Percentiles rank a stretch among this genome's conserved stretches.
Evolutionary conservation across 2,113 vertebrate species (phyloP).

Genomic region (Stigmatopora argus): DNA sequence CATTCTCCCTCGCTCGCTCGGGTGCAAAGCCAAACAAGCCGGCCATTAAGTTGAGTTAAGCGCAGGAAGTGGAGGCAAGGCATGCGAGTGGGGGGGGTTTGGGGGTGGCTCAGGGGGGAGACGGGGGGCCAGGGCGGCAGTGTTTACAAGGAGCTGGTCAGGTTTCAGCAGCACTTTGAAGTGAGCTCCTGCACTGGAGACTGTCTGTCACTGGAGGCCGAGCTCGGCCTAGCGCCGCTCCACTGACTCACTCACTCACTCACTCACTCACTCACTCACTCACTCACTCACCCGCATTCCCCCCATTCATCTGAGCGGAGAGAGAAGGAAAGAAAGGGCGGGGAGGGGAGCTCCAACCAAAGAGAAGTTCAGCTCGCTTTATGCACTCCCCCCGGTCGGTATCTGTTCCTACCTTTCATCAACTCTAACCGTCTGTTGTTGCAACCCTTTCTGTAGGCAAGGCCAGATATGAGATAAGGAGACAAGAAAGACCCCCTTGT

Average conservation of each 20-base stretch:
- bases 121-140: slow-evolving; percentile 60
- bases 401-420: slow-evolving; percentile 54
- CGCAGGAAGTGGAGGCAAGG: slow-evolving; percentile 63
- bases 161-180: slow-evolving; percentile 69
- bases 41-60: slow-evolving; percentile 69
- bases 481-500: slow-evolving; percentile 32
- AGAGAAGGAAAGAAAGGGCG: slow-evolving; percentile 30
- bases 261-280: slow-evolving; percentile 71
- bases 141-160: slow-evolving; percentile 70
- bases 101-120: slow-evolving; percentile 24
- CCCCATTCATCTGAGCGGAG: slow-evolving; percentile 60
- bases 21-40: slow-evolving; percentile 68
- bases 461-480: slow-evolving; percentile 17
- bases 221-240: slow-evolving; percentile 53
- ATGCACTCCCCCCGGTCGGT: slow-evolving; percentile 28
- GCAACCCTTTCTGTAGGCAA: slow-evolving; percentile 34
- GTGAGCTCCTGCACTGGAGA: slow-evolving; percentile 62
- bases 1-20: slow-evolving; percentile 46
- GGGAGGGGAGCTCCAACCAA: slow-evolving; percentile 13
- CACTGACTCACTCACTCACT: slow-evolving; percentile 69
- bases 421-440: slow-evolving; percentile 48
- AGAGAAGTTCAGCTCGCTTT: slow-evolving; percentile 45
- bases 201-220: slow-evolving; percentile 63
- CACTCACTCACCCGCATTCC: slow-evolving; percentile 67
- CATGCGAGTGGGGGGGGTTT: slow-evolving; percentile 38